phyloP scores from a whole-genome alignment of 1,140 invertebrate genomes.

The Zaprionus kolodkinae region DNA sequence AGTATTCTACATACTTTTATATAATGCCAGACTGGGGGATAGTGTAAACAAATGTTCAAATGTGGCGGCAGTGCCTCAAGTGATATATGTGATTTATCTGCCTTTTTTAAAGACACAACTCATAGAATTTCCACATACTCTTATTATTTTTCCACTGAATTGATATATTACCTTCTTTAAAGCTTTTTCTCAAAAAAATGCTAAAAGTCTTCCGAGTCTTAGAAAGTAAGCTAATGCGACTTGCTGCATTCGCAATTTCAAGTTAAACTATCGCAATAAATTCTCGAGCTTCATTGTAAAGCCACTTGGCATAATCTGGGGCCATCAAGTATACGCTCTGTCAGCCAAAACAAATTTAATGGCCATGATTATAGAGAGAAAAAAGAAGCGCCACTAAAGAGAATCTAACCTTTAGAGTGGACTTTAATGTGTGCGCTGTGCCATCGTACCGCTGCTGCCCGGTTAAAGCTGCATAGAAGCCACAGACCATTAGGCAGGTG shows the following conservation, averaged over 20 bases:
- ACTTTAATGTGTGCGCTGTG: slow-evolving; percentile 8
- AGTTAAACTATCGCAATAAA: slow-evolving; percentile 25
- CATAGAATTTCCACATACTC: too few relatives aligned
- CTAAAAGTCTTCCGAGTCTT: not conserved
- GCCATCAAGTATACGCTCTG: slow-evolving; percentile 64
- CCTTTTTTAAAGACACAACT: not conserved
- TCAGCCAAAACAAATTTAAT: slow-evolving; percentile 64
- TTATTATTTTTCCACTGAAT: not conserved
- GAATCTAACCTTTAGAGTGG: slow-evolving; percentile 20
- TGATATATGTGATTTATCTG: not conserved
- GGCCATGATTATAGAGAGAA: slow-evolving; percentile 50
- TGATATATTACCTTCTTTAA: not conserved
- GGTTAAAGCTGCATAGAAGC: slow-evolving; percentile 8
- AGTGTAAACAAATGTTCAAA: not conserved
- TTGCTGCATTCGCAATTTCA: not conserved
- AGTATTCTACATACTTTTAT: slow-evolving; percentile 10
- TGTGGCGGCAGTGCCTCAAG: not conserved
- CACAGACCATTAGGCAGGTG: slow-evolving; percentile 75
- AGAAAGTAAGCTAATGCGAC: not conserved
- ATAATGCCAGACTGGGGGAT: slow-evolving; percentile 8
- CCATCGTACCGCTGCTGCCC: not conserved
- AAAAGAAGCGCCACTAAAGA: slow-evolving; percentile 16
- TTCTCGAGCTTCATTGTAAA: not conserved
- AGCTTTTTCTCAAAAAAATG: not conserved
- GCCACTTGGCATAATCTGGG: slow-evolving; percentile 28